Conservation (phyloP, 2,888 invertebrate genomes). For the Abrostola tripartita region DNA sequence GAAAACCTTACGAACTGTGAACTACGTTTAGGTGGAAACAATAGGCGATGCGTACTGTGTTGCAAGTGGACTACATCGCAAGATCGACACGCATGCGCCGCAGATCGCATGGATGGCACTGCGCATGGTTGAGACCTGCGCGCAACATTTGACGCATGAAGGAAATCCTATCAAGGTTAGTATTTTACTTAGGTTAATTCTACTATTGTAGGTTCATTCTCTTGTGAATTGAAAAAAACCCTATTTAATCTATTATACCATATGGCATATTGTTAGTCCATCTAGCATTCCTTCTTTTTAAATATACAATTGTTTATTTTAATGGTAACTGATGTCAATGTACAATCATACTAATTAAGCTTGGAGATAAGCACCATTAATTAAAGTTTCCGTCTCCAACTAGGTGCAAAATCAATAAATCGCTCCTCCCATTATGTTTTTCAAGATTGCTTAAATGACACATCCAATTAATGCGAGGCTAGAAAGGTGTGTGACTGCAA, state of each 20-base stretch:
- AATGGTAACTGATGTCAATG: no score
- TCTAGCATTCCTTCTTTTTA: no score
- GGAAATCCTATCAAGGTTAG: constrained; percentile 95
- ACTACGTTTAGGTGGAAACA: constrained; percentile 93
- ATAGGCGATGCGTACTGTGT: constrained; percentile 99
- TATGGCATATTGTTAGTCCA: no score
- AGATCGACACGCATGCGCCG: constrained; percentile 95
- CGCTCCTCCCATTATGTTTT: no score
- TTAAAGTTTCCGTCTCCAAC: background rate
- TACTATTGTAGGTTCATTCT: background rate
- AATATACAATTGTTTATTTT: no score
- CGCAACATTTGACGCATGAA: constrained; percentile 95
- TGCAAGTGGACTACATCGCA: constrained; percentile 96
- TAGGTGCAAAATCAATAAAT: no score
- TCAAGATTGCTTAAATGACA: background rate
- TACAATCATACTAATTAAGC: no score
- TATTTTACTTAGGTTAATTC: background rate
- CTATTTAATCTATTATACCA: no score
- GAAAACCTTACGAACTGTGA: no score
- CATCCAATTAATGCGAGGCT: constrained; percentile 13
- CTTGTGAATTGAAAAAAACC: background rate
- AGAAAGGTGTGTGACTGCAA: constrained; percentile 10
- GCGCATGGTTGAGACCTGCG: constrained; percentile 97
- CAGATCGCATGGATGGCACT: constrained; percentile 99
- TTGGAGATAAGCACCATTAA: background rate